phyloP scores from a whole-genome alignment of 2,888 invertebrate genomes.

The Amblyjoppa proteus region DNA sequence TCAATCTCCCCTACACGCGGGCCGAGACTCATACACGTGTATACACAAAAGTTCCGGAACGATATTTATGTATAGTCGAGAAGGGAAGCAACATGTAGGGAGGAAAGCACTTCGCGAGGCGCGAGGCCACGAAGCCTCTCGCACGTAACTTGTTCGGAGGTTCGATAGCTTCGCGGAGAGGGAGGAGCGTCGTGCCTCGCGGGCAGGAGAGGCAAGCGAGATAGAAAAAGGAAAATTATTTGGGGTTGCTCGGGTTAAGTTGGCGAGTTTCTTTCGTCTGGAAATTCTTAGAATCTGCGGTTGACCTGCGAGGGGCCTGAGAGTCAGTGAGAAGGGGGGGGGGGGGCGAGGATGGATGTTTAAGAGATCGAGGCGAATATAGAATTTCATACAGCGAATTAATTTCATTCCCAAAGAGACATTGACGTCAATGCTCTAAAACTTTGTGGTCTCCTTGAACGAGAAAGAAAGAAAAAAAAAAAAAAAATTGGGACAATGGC shows the following conservation, averaged over 20 bases:
- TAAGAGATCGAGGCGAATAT: too few relatives aligned
- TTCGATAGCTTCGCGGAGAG: constrained; percentile 13
- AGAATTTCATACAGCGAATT: too few relatives aligned
- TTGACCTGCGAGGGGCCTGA: too few relatives aligned
- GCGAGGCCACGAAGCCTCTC: constrained; percentile 21
- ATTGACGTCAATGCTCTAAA: too few relatives aligned
- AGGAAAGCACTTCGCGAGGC: constrained; percentile 38
- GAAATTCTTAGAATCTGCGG: neutral
- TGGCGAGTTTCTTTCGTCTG: neutral
- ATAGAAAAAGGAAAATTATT: neutral
- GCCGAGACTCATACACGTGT: constrained; percentile 2
- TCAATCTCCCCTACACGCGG: neutral
- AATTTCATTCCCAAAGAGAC: too few relatives aligned
- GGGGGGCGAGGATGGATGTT: too few relatives aligned
- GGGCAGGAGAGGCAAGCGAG: neutral
- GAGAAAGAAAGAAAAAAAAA: too few relatives aligned
- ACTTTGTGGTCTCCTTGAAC: neutral
- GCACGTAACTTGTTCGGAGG: neutral
- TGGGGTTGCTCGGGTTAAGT: neutral
- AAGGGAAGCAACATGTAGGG: constrained; percentile 43
- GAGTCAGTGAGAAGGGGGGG: too few relatives aligned
- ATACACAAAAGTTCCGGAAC: constrained; percentile 5
- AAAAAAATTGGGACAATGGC: too few relatives aligned
- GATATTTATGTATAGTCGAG: constrained; percentile 1
- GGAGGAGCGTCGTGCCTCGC: neutral